Evolutionary conservation across 2,888 invertebrate genomes (phyloP).

Genomic region (Drosophila pseudotakahashii): DNA sequence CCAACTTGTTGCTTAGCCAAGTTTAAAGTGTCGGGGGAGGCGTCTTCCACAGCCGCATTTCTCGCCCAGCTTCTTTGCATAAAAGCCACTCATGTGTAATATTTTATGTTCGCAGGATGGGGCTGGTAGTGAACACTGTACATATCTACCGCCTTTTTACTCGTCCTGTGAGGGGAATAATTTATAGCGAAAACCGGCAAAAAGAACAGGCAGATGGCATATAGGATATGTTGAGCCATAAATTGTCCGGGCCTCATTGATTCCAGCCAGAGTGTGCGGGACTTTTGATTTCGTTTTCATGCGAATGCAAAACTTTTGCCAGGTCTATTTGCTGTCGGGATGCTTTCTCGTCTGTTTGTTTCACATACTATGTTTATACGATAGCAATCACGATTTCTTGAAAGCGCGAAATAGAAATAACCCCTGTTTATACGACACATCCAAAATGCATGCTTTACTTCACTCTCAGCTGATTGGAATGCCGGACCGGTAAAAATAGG

Average conservation of each 20-base stretch:
- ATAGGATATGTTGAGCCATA: constrained; percentile 53
- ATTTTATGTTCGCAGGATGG: constrained; percentile 56
- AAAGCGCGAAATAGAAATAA: too few species aligned
- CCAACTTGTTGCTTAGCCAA: constrained; percentile 64
- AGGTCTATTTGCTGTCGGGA: constrained; percentile 19
- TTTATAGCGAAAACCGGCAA: constrained; percentile 54
- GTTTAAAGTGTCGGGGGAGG: constrained; percentile 37
- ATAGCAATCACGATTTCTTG: too few species aligned
- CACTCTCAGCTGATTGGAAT: too few species aligned
- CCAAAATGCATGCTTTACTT: too few species aligned
- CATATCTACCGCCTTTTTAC: not conserved
- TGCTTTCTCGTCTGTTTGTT: constrained; percentile 10
- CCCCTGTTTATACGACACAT: too few species aligned
- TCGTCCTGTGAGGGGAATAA: constrained; percentile 43
- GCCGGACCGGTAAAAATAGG: too few species aligned
- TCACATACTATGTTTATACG: too few species aligned
- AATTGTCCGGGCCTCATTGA: constrained; percentile 65
- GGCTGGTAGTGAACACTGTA: not conserved
- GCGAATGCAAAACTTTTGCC: constrained; percentile 25
- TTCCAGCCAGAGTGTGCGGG: constrained; percentile 50
- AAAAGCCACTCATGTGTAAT: constrained; percentile 65
- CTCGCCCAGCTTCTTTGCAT: constrained; percentile 34
- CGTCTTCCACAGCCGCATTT: constrained; percentile 10
- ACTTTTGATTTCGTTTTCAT: constrained; percentile 32
- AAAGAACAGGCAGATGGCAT: constrained; percentile 33